These are phyloP conservation scores for Rhipidura dahli DNA, from an alignment of 2,113 vertebrate genomes.

Conservation along the genomic window DNA sequence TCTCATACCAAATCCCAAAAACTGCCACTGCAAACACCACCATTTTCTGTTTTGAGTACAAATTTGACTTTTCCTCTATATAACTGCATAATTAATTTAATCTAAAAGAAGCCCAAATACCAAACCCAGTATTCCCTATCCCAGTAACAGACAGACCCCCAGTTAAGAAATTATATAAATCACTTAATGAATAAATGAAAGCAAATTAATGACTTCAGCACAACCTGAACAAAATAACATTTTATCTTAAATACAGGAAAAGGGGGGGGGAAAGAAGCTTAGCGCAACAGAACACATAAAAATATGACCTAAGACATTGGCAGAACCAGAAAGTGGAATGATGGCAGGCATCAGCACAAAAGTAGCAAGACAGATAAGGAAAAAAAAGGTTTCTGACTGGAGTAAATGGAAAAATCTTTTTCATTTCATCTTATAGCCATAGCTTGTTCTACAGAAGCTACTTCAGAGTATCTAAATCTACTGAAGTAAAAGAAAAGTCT, in stretches of 20 bases:
- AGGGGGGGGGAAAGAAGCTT: fast-evolving
- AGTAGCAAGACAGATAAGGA: background rate
- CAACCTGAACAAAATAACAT: background rate
- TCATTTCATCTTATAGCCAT: background rate
- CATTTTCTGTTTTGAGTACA: background rate
- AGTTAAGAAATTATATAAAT: background rate
- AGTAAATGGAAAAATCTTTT: background rate
- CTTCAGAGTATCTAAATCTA: background rate
- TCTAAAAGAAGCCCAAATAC: background rate
- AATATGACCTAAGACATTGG: background rate
- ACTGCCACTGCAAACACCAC: background rate
- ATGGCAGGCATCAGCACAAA: background rate
- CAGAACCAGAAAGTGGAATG: background rate
- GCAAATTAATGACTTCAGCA: background rate
- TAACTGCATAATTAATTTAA: background rate
- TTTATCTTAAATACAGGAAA: background rate
- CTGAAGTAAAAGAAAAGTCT: background rate
- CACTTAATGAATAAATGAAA: background rate
- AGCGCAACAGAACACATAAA: background rate
- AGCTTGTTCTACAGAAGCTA: background rate
- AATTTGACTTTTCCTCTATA: background rate
- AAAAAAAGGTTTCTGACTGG: background rate
- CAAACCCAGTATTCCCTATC: background rate
- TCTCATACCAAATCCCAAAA: background rate
- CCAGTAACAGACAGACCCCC: background rate